These are phyloP conservation scores for Hepsetus odoe DNA, from an alignment of 2,113 vertebrate genomes.

Conservation along the genomic window DNA sequence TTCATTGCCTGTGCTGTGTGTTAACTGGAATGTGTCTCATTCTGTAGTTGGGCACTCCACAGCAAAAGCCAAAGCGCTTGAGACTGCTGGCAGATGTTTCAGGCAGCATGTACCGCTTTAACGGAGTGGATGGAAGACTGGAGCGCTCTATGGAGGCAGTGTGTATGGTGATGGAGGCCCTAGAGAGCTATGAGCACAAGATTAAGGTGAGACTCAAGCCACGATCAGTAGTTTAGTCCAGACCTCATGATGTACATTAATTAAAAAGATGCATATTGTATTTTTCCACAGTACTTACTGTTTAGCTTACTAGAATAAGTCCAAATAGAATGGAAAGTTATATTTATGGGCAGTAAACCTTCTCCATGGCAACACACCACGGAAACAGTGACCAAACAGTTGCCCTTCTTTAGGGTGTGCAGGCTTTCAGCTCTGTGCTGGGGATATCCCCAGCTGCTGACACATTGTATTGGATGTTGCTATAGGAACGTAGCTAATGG, in stretches of 20 bases:
- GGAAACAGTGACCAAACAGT: conserved; percentile 33
- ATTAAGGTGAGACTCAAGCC: conserved; percentile 88
- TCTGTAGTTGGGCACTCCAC: conserved; percentile 85
- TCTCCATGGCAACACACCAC: conserved; percentile 32
- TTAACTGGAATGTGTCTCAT: conserved; percentile 9
- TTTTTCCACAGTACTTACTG: not conserved
- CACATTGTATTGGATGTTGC: conserved; percentile 47
- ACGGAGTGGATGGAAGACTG: conserved; percentile 88
- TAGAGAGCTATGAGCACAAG: conserved; percentile 93
- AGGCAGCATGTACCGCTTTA: conserved; percentile 97
- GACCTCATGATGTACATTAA: not conserved
- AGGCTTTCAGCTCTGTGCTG: not conserved
- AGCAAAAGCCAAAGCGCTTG: conserved; percentile 92
- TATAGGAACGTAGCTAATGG: conserved; percentile 14
- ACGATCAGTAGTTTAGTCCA: not conserved
- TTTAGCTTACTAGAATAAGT: not conserved
- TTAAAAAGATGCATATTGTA: not conserved
- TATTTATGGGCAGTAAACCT: conserved; percentile 26
- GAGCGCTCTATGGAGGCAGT: conserved; percentile 96
- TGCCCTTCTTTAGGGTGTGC: conserved; percentile 19
- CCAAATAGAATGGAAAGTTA: not conserved
- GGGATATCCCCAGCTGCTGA: conserved; percentile 36
- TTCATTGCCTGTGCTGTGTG: not conserved
- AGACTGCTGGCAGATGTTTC: conserved; percentile 90
- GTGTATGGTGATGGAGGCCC: conserved; percentile 97